Base-by-base conservation (phyloP, 2,888 invertebrate species). In the Volucella inanis region DNA sequence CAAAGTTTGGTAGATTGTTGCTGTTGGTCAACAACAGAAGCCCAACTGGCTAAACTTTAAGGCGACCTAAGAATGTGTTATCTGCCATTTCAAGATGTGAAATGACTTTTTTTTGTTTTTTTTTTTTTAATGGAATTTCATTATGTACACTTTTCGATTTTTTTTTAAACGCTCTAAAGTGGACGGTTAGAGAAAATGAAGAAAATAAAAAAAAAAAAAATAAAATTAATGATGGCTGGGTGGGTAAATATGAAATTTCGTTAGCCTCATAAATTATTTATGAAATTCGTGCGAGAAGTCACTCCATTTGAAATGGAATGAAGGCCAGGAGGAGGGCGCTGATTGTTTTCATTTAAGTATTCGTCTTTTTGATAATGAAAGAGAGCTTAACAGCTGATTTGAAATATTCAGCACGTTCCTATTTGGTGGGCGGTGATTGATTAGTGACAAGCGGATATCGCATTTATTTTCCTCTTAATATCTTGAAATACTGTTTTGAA, bases 241-340 rank as follows among this genome's bases (percentile, higher is more conserved):
- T 55, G 67, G 52, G 54, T 74, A 68, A 83, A 78, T 68, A 68
- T 83, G 62, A 74, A 83, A 68, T 78, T 78, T 78, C 70, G 54
- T 61, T 57, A 61, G 55, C 68, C 65, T 78, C 67, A 83, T 83
- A 83, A 83, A 83, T 83, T 52, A 83, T 83, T 78, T 83, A 83
- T 83, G 72, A 74, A 74, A 57, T 57, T 78, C 49, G 50, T 49
- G 45, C 38, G 43, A 12, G 54, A 52, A 41, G 57, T 64, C 62
- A 55, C 55, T 70, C 47, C 47, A 8, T 59, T 47, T 39, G 52
- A 72, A 65, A 45, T 43, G 61, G 41, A 54, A 15, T 8, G 52
- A 45, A 67, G 68, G 62, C 11, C 12, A n/a, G 18, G 50, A 49
- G 52, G 61, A 54, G 31, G 62, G 54, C 59, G 54, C 54, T 41